Percentiles rank a stretch among this genome's conserved stretches.
These are phyloP conservation scores for Epistrophe eligans DNA, from an alignment of 2,888 invertebrate species.

Conservation along the genomic window DNA sequence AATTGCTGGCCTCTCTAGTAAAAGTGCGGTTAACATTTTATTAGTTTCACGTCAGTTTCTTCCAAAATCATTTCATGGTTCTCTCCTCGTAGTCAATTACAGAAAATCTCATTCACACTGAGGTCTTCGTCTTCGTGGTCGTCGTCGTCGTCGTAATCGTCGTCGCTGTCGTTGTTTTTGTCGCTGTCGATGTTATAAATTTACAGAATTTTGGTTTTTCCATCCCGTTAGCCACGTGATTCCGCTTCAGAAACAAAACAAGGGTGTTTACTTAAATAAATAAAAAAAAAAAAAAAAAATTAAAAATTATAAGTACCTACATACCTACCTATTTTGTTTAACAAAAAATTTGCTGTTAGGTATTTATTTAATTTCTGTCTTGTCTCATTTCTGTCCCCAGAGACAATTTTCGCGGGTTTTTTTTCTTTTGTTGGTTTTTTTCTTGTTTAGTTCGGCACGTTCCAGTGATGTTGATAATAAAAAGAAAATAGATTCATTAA, in stretches of 20 bases:
- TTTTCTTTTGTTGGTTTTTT: background rate
- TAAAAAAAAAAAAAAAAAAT: background rate
- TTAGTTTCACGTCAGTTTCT: constrained; percentile 73
- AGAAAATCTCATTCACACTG: constrained; percentile 43
- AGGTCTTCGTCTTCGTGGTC: constrained; percentile 17
- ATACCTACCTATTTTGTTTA: constrained; percentile 5
- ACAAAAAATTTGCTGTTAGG: background rate
- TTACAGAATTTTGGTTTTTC: constrained; percentile 12
- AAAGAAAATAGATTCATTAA: constrained; percentile 30
- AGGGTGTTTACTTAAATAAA: background rate
- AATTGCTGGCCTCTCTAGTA: constrained; percentile 42
- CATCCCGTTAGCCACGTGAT: constrained; percentile 22
- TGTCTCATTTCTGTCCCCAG: constrained; percentile 22
- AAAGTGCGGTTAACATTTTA: constrained; percentile 69
- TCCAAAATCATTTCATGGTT: constrained; percentile 68
- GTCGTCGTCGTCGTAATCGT: constrained; percentile 14
- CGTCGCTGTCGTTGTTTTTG: background rate
- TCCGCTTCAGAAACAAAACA: background rate
- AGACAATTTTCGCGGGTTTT: constrained; percentile 2
- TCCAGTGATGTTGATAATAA: constrained; percentile 17
- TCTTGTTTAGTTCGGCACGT: background rate
- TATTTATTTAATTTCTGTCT: background rate
- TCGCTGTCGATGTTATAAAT: background rate
- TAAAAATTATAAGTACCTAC: too few relatives aligned
- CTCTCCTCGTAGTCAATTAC: constrained; percentile 47